phyloP scores from a whole-genome alignment of 2,797 vertebrate genomes.

The Aphelocoma californica region DNA sequence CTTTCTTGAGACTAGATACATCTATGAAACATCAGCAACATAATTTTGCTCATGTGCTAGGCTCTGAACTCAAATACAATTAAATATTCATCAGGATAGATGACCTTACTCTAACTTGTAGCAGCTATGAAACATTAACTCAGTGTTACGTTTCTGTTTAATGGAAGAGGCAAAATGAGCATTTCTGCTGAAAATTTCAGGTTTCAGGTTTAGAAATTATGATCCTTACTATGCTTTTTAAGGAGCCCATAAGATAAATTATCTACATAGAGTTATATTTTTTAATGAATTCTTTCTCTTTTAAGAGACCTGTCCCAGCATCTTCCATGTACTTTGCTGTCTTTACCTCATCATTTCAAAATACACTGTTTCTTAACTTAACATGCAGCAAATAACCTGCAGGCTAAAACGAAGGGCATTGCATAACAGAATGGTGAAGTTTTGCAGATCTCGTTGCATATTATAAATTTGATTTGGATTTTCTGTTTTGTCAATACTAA shows the following conservation, averaged over 20 bases:
- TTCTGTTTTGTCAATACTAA: neutral
- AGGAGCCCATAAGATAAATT: neutral
- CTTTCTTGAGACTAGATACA: neutral
- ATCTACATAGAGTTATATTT: neutral
- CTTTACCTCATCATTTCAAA: neutral
- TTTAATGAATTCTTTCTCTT: neutral
- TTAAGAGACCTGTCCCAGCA: neutral
- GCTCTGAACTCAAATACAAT: constrained; percentile 1
- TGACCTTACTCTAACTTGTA: neutral
- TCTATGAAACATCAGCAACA: neutral
- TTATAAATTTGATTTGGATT: neutral
- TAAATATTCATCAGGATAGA: constrained; percentile 27
- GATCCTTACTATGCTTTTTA: neutral
- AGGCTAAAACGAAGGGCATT: neutral
- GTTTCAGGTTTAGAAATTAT: neutral
- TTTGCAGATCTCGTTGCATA: neutral
- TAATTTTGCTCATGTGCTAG: neutral
- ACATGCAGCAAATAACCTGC: neutral
- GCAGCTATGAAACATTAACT: constrained; percentile 51
- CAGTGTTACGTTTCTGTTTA: constrained; percentile 26
- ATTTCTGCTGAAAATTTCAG: constrained; percentile 15
- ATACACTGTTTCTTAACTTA: neutral
- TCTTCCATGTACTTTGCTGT: neutral
- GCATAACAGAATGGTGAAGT: neutral
- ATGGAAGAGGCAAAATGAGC: neutral